Conservation (phyloP, 2,888 invertebrate species). For the Pocota personata region DNA sequence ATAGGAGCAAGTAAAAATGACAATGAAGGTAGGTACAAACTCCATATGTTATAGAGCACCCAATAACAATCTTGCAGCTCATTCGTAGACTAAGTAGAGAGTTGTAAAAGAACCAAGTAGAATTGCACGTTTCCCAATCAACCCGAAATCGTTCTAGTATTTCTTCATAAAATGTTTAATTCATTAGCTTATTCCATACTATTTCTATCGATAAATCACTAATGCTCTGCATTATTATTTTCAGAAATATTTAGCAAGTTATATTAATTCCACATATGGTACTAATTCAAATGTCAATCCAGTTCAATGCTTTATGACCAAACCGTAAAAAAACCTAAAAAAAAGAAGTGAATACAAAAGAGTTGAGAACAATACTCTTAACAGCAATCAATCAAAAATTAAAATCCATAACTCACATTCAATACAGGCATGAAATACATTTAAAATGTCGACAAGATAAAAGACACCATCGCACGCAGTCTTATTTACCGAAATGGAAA, state of each 20-base stretch:
- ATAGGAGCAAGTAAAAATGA: too few species aligned
- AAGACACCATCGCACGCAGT: slow-evolving; percentile 18
- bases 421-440: slow-evolving; percentile 26
- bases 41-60: too few species aligned
- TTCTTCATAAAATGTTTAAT: background rate
- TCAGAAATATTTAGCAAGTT: background rate
- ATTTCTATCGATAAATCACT: background rate
- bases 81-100: too few species aligned
- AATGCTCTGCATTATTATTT: background rate
- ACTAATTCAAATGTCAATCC: slow-evolving; percentile 21
- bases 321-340: background rate
- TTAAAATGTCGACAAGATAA: slow-evolving; percentile 3
- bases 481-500: slow-evolving; percentile 60
- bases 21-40: too few species aligned
- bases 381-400: slow-evolving; percentile 48
- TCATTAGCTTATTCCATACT: background rate
- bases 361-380: slow-evolving; percentile 39
- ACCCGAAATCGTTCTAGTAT: background rate
- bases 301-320: slow-evolving; percentile 14
- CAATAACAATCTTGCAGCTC: too few species aligned
- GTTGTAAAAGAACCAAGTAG: too few species aligned
- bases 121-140: too few species aligned
- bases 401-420: slow-evolving; percentile 28
- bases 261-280: background rate
- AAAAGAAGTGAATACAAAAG: slow-evolving; percentile 33